phyloP scores from a whole-genome alignment of 2,888 invertebrate genomes.

The Drosophila emarginata region DNA sequence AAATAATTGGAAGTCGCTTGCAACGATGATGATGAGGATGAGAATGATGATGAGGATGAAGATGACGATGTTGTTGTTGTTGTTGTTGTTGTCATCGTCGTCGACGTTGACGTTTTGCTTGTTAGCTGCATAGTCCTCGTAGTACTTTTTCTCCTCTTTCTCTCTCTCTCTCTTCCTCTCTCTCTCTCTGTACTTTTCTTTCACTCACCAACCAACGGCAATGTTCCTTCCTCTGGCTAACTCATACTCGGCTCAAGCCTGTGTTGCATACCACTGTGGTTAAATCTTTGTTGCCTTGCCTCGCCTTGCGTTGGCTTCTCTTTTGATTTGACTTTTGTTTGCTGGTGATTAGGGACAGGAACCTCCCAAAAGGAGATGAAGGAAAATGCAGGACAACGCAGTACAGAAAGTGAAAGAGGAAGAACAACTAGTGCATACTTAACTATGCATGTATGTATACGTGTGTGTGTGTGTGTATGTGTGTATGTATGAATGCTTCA shows the following conservation, averaged over 20 bases:
- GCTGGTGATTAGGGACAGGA: slow-evolving; percentile 64
- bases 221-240: slow-evolving; percentile 10
- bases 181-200: not conserved
- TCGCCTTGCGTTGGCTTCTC: slow-evolving; percentile 46
- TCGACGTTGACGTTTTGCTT: slow-evolving; percentile 65
- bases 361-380: slow-evolving; percentile 11
- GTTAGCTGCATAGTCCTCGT: slow-evolving; percentile 44
- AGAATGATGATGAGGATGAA: not conserved
- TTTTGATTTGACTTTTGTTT: slow-evolving; percentile 75
- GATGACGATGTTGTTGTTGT: not conserved
- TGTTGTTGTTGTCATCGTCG: slow-evolving; percentile 40
- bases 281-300: slow-evolving; percentile 52
- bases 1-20: slow-evolving; percentile 76
- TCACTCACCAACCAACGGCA: not conserved
- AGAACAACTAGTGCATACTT: slow-evolving; percentile 5
- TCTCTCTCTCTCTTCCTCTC: slow-evolving; percentile 15
- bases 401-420: not conserved
- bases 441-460: not conserved
- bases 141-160: not conserved
- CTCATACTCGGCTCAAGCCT: slow-evolving; percentile 11
- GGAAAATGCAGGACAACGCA: slow-evolving; percentile 5
- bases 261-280: slow-evolving; percentile 37
- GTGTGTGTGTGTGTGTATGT: not conserved
- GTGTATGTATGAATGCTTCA: slow-evolving; percentile 26
- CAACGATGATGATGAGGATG: slow-evolving; percentile 50